Conservation (phyloP, 2,797 vertebrate species). For the Xiphorhynchus erythropygius region DNA sequence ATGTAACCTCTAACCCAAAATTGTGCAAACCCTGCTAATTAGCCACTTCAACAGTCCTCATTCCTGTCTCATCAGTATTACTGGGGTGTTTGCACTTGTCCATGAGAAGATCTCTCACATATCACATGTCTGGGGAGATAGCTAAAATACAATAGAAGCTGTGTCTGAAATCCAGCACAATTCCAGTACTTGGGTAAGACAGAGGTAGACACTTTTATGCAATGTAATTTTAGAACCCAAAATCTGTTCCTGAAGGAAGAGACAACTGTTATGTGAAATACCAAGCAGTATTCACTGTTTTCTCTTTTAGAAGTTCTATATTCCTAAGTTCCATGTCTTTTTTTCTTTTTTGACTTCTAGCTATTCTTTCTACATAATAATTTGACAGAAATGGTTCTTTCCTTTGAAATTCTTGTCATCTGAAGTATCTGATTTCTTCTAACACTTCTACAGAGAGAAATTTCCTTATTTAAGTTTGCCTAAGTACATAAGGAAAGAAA, state of each 20-base stretch:
- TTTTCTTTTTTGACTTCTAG: background rate
- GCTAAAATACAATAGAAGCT: background rate
- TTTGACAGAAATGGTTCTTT: background rate
- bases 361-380: background rate
- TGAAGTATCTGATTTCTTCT: background rate
- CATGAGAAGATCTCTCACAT: background rate
- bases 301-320: background rate
- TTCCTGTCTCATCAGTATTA: background rate
- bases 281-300: background rate
- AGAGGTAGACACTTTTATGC: background rate
- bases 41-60: background rate
- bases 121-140: background rate
- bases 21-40: background rate
- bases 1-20: accelerated
- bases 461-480: background rate
- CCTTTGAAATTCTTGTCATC: background rate
- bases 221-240: background rate
- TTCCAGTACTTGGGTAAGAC: background rate
- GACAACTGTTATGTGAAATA: background rate
- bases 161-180: background rate
- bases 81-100: background rate
- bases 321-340: background rate
- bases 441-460: background rate
- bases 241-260: background rate
- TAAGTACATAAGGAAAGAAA: background rate